phyloP scores from a whole-genome alignment of 2,797 vertebrate genomes.

The Tauraco hartlaubi region DNA sequence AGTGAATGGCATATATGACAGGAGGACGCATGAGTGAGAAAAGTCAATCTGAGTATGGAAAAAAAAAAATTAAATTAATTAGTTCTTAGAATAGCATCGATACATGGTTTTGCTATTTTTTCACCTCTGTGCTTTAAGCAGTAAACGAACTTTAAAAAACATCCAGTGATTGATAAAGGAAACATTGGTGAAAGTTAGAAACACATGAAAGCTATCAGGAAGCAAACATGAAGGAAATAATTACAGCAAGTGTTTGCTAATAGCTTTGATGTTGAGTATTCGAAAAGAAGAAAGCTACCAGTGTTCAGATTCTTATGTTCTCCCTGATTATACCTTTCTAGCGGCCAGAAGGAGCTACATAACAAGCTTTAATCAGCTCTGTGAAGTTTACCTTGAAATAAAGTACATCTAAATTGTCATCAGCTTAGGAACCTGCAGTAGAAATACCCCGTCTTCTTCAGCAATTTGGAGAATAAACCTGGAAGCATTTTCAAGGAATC shows the following conservation, averaged over 20 bases:
- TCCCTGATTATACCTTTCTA: neutral
- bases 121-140: neutral
- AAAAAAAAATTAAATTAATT: neutral
- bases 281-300: constrained; percentile 17
- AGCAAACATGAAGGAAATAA: neutral
- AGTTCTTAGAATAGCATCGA: neutral
- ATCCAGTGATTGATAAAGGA: neutral
- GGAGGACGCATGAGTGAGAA: neutral
- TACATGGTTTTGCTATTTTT: neutral
- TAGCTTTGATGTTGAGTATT: constrained; percentile 50
- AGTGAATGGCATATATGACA: neutral
- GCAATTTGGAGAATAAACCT: neutral
- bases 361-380: constrained; percentile 20
- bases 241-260: constrained; percentile 37
- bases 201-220: constrained; percentile 26
- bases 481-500: neutral
- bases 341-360: neutral
- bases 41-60: neutral
- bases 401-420: constrained; percentile 5
- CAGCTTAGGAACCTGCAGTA: neutral
- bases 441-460: neutral
- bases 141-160: neutral
- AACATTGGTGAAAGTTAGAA: neutral
- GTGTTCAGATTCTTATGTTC: constrained; percentile 2
- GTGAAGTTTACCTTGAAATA: constrained; percentile 42